Evolutionary conservation across 2,797 vertebrate species (phyloP), one percentile per base, ranked within the genome.

Genomic region (Nyctibius grandis): DNA sequence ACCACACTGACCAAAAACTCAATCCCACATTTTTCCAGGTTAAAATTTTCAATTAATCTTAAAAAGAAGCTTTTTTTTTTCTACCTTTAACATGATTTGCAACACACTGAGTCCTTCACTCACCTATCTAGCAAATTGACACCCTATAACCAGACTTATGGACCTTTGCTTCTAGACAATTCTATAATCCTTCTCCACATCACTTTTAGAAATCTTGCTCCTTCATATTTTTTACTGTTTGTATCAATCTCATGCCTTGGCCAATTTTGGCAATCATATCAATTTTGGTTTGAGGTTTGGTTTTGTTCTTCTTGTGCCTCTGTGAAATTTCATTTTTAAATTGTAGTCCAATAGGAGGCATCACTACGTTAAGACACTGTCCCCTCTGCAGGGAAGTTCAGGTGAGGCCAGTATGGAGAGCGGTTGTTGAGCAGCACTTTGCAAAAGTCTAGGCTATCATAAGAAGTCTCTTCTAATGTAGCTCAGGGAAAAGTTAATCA

Each of bases 71-170:
- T 59, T 11, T n/a, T n/a, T n/a, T n/a, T 56, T 53, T 31, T 17
- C n/a, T 36, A 11, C 16, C 5, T 44, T 56, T 36, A 12, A 1
- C 28, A 3, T 9, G 12, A 10, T 36, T 50, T 23, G 47, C 25
- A 70, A 34, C 23, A 15, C 23, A 7, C 6, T 2, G 7, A 78
- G 31, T 22, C 6, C 21, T 69, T 73, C 85, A n/a, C 23, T 73
- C 21, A 65, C 25, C 64, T 73, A 1, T 8, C 26, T 31, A 26
- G 31, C 13, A 9, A 53, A 23, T 15, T 14, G 45, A 16, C 12
- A 0, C 3, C 9, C 29, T 33, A 6, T 26, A 34, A 36, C 2
- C 42, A 18, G 54, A 53, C 8, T 7, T n/a, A 25, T 1, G 15
- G 54, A 14, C 25, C 25, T 85, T 59, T 42, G 23, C 6, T 72